Base-by-base conservation (phyloP, 2,888 invertebrate genomes). In the Phengaris alcon region DNA sequence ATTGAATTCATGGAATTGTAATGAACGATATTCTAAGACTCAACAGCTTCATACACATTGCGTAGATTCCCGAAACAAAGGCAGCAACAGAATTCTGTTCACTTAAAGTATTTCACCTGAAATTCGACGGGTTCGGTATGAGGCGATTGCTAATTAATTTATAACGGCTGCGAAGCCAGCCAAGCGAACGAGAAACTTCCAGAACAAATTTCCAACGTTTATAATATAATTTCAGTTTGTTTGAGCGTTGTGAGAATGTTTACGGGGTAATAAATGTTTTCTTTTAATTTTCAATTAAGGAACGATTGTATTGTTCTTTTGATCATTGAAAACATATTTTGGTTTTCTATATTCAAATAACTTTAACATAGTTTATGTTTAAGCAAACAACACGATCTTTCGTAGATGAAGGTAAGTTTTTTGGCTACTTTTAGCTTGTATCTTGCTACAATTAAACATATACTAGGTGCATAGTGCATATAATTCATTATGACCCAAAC, bases 131-230 rank as follows among this genome's bases (percentile, higher is more conserved):
- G 79, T 78, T 78, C 76, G 76, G 73, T 59, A 77, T 74, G 80
- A 81, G 81, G 81, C 84, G 84, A 85, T 83, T 83, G 81, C 82
- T 86, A 86, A 89, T 88, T 87, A 87, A 87, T 87, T 87, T 86
- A 87, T 84, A 84, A 82, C 84, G 75, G 80, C 79, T 81, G 77
- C 80, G 55, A 75, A 76, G 75, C 77, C 74, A 74, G 74, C 76
- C 76, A 76, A 73, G 76, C 74, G 75, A 68, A 76, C 75, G 75
- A 12, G 54, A 77, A 78, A 79, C 77, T 78, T 77, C 74, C 74
- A 64, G 76, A 74, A 77, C 79, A 78, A 77, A 77, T 76, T 78
- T 59, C 76, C 75, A 57, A 76, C 76, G 44, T 73, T 76, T 75
- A 78, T 76, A 78, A 77, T 76, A 77, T 64, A 35, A 64, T 78